Base-by-base conservation (phyloP, 2,888 invertebrate genomes). In the Ornithoptera priamus region DNA sequence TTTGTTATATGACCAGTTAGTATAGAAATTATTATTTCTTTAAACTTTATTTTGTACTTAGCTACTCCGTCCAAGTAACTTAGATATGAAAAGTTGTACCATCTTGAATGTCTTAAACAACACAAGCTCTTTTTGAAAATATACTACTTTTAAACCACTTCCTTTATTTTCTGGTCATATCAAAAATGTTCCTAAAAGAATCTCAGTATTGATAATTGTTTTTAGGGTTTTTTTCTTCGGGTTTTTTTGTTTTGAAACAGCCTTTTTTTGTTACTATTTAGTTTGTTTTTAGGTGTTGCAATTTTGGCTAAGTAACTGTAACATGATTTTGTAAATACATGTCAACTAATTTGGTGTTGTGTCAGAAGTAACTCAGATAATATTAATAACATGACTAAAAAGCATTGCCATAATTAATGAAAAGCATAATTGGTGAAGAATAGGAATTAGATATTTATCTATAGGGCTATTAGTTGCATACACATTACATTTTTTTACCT, bases 171-270 rank as follows among this genome's bases (percentile, higher is more conserved):
- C 59, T 61, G 61, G 64, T 67, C 64, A 67, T 60, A 60, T 18
- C 24, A 58, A 65, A 46, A 67, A 60, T 50, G 70, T 71, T 67
- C 67, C 70, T 67, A 57, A 22, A 63, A 57, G 67, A 71, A 71
- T 71, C 67, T 65, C 70, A 67, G 39, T 56, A n/a, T 0, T 17
- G 20, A 20, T 65, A n/a, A 58, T 58, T 58, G 42, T 62, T 17
- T 63, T 30, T 57, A 15, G 30, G 30, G 22, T 57, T 67, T 18
- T 68, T 68, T n/a, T n/a, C 6, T 50, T 8, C 46, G 2, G 5
- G 18, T 53, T 53, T 53, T 18, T 53, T n/a, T 53, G n/a, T n/a
- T 53, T 18, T 53, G n/a, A 7, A 12, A 15, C 1, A 3, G 3
- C 0, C 15, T 0, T 5, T 50, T 15, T 50, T 50, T 10, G n/a